Evolutionary conservation across 2,113 vertebrate species (phyloP).

Genomic region (Poeciliopsis retropinna): DNA sequence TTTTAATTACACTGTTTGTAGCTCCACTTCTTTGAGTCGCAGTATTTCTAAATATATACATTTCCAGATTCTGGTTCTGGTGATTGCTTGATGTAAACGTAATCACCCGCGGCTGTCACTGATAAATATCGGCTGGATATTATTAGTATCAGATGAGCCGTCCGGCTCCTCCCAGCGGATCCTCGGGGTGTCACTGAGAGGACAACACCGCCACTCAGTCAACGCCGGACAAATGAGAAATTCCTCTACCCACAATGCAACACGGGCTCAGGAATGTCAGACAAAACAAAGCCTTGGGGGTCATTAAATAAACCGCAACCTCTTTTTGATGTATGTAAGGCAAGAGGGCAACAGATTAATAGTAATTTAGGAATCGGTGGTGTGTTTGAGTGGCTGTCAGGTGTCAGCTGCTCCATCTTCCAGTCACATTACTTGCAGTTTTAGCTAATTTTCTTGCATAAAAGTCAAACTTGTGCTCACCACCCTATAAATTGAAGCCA

Average conservation of each 20-base stretch:
- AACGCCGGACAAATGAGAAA: slow-evolving; percentile 65
- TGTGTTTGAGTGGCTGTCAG: slow-evolving; percentile 49
- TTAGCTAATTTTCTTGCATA: slow-evolving; percentile 19
- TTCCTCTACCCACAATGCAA: slow-evolving; percentile 30
- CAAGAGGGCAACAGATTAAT: not conserved
- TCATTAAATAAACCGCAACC: slow-evolving; percentile 7
- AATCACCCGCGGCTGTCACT: slow-evolving; percentile 19
- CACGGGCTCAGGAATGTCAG: slow-evolving; percentile 53
- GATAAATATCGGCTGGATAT: slow-evolving; percentile 5
- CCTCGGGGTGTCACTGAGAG: slow-evolving; percentile 17
- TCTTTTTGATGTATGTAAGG: slow-evolving; percentile 35
- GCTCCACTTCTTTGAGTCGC: slow-evolving; percentile 6
- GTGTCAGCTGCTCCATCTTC: slow-evolving; percentile 29
- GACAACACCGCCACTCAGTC: slow-evolving; percentile 46
- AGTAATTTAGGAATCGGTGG: slow-evolving; percentile 18
- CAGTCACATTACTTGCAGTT: slow-evolving; percentile 39
- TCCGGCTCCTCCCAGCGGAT: not conserved
- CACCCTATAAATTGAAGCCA: slow-evolving; percentile 28
- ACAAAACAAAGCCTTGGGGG: slow-evolving; percentile 30
- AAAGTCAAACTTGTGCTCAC: slow-evolving; percentile 21
- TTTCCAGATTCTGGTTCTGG: slow-evolving; percentile 7
- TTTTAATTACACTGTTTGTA: slow-evolving; percentile 6
- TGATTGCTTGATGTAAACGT: slow-evolving; percentile 19
- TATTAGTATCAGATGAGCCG: slow-evolving; percentile 11
- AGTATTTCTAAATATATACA: not conserved